Conservation (phyloP, 1,140 invertebrate species). For the Leptoteleia sp. region DNA sequence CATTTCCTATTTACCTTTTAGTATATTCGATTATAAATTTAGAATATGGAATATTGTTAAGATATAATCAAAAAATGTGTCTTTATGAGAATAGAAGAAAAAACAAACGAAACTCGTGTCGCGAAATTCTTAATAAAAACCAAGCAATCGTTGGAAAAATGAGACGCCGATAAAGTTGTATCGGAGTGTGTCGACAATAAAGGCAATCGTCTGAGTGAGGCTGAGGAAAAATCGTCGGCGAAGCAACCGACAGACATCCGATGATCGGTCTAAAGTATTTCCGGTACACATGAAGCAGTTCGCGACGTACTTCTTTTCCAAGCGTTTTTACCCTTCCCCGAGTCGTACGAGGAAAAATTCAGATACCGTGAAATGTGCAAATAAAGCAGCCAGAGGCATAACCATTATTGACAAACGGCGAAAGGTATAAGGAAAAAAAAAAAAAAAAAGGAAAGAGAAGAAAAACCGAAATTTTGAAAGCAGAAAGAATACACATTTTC, state of each 20-base stretch:
- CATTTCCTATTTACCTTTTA: no score
- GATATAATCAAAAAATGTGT: background rate
- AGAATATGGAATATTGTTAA: no score
- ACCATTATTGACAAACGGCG: conserved; percentile 61
- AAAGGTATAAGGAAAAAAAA: conserved; percentile 41
- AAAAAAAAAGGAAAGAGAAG: conserved; percentile 26
- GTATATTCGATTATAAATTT: no score
- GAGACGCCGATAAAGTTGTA: conserved; percentile 44
- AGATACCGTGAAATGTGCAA: conserved; percentile 64
- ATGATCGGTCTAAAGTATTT: conserved; percentile 75
- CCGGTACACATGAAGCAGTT: conserved; percentile 66
- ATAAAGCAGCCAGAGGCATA: conserved; percentile 66
- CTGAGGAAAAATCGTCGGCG: conserved; percentile 62
- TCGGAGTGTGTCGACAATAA: conserved; percentile 64
- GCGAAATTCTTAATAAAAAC: conserved; percentile 42
- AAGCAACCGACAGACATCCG: conserved; percentile 68
- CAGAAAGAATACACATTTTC: conserved; percentile 58
- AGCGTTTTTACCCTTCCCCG: conserved; percentile 39
- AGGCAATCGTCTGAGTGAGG: conserved; percentile 63
- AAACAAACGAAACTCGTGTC: conserved; percentile 16
- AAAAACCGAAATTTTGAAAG: conserved; percentile 48
- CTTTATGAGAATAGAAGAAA: conserved; percentile 1
- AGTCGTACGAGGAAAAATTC: conserved; percentile 57
- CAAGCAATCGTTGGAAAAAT: conserved; percentile 24
- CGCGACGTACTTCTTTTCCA: conserved; percentile 56